phyloP scores from a whole-genome alignment of 2,797 vertebrate genomes.

The Sebastes umbrosus region DNA sequence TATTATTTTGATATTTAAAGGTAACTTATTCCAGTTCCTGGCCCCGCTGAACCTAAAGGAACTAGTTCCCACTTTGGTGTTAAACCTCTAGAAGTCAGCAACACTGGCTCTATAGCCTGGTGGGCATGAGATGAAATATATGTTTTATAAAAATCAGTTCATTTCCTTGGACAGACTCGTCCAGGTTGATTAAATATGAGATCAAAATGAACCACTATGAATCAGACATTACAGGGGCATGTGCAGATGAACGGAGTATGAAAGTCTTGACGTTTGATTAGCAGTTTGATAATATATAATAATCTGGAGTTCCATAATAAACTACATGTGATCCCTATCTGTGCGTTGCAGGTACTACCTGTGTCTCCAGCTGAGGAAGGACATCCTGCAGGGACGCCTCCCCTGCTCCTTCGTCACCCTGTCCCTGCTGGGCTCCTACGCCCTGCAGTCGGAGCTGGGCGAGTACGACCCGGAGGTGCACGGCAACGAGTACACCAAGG shows the following conservation, averaged over 20 bases:
- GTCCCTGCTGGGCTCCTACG: constrained; percentile 94
- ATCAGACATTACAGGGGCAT: background rate
- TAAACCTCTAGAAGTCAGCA: background rate
- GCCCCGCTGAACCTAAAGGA: background rate
- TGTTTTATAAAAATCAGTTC: background rate
- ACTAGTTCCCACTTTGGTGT: background rate
- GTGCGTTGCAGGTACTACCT: constrained; percentile 87
- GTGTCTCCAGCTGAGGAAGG: constrained; percentile 95
- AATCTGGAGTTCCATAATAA: too few species aligned
- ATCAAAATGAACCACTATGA: background rate
- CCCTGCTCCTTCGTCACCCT: constrained; percentile 97
- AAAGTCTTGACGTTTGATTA: background rate
- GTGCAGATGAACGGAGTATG: background rate
- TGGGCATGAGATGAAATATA: background rate
- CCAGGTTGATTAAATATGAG: background rate
- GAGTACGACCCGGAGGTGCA: constrained; percentile 95
- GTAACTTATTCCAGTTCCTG: too few species aligned
- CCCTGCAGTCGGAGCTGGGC: constrained; percentile 94
- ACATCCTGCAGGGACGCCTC: constrained; percentile 89
- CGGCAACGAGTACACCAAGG: constrained; percentile 86
- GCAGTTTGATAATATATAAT: background rate
- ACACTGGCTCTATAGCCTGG: background rate
- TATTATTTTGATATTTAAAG: too few species aligned
- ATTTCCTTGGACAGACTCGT: background rate
- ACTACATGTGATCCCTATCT: background rate